Evolutionary conservation across 1,140 invertebrate genomes (phyloP).

Genomic region (Trichomalopsis sarcophagae): DNA sequence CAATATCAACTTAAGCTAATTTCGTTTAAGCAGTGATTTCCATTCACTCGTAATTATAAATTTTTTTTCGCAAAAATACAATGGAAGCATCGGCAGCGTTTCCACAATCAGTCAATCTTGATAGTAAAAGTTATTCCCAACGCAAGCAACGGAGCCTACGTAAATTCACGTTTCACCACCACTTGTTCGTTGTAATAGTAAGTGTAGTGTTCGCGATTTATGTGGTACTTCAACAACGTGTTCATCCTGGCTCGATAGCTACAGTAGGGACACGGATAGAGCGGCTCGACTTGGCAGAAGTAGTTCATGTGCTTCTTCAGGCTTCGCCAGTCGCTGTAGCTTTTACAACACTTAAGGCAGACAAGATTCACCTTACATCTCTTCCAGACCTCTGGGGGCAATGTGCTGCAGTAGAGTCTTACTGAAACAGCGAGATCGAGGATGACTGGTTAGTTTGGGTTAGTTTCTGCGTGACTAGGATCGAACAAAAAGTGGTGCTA

Average conservation of each 20-base stretch:
- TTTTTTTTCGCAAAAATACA: no score
- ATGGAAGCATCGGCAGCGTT: no score
- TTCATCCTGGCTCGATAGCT: constrained; percentile 64
- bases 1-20: no score
- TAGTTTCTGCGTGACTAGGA: background rate
- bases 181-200: background rate
- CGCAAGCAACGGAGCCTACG: background rate
- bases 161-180: background rate
- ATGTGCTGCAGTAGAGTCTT: constrained; percentile 61
- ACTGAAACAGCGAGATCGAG: constrained; percentile 24
- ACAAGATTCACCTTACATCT: constrained; percentile 62
- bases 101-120: background rate
- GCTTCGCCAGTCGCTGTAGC: constrained; percentile 67
- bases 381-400: constrained; percentile 62
- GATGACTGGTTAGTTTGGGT: background rate
- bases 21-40: no score
- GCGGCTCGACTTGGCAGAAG: constrained; percentile 74
- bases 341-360: constrained; percentile 63
- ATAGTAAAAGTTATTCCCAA: background rate
- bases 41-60: no score
- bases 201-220: constrained; percentile 55
- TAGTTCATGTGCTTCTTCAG: constrained; percentile 74
- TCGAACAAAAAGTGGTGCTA: background rate
- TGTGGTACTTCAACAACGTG: constrained; percentile 65
- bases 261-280: constrained; percentile 72